Evolutionary conservation across 2,797 vertebrate species (phyloP).

Genomic region (Helicolenus hilgendorfi): DNA sequence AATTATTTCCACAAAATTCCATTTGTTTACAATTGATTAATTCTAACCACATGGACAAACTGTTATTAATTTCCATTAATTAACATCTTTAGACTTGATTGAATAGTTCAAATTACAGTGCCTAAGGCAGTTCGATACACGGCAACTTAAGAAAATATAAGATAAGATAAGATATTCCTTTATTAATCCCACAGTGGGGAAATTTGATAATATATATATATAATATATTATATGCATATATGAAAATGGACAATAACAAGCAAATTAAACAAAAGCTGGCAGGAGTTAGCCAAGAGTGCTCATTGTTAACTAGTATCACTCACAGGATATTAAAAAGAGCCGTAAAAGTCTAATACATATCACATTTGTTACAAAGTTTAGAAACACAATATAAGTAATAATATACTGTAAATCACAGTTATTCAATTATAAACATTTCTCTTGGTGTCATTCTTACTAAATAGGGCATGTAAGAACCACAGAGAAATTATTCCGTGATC

Average conservation of each 20-base stretch:
- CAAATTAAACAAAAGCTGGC: not conserved
- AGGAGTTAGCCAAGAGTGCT: not conserved
- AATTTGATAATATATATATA: too few species aligned
- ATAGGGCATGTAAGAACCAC: not conserved
- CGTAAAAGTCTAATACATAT: not conserved
- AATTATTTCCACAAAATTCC: not conserved
- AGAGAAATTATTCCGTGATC: not conserved
- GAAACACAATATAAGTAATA: too few species aligned
- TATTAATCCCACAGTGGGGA: too few species aligned
- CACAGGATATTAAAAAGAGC: not conserved
- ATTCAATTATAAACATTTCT: not conserved
- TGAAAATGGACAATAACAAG: not conserved
- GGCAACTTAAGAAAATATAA: too few species aligned
- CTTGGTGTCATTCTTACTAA: not conserved
- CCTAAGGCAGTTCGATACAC: too few species aligned
- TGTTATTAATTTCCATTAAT: too few species aligned
- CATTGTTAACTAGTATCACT: not conserved
- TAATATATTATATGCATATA: too few species aligned
- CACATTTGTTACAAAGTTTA: not conserved
- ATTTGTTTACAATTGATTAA: too few species aligned
- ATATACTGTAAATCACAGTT: not conserved
- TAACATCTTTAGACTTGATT: too few species aligned
- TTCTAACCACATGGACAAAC: too few species aligned
- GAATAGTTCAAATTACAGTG: too few species aligned
- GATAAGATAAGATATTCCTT: too few species aligned